Evolutionary conservation across 2,888 invertebrate genomes (phyloP).

Genomic region (Amphiduros pacificus): DNA sequence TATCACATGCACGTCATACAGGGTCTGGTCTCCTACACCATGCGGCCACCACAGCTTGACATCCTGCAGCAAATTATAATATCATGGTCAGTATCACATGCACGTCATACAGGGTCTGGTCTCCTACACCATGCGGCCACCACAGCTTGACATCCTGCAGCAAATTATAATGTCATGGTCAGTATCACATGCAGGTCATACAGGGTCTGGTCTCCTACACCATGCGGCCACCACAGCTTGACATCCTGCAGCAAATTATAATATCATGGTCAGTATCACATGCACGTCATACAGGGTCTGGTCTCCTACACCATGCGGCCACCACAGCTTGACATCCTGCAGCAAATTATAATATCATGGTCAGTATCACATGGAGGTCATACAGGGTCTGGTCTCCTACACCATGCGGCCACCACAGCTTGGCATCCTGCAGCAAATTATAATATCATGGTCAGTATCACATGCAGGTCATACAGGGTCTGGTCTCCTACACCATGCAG

Average conservation of each 20-base stretch:
- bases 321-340: constrained; percentile 73
- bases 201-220: constrained; percentile 69
- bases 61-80: constrained; percentile 30
- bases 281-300: constrained; percentile 71
- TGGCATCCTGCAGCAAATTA: constrained; percentile 58
- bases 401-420: constrained; percentile 95
- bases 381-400: constrained; percentile 72
- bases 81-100: constrained; percentile 15
- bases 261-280: constrained; percentile 16
- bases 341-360: no score
- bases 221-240: constrained; percentile 92
- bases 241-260: constrained; percentile 59
- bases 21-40: constrained; percentile 69
- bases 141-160: constrained; percentile 67
- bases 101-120: constrained; percentile 71
- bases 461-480: no score
- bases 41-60: constrained; percentile 92
- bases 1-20: constrained; percentile 65
- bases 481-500: no score
- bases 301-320: constrained; percentile 80
- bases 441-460: no score
- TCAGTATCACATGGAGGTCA: constrained; percentile 21
- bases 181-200: constrained; percentile 62
- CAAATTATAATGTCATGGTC: no score
- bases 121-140: constrained; percentile 88